Conservation (phyloP, 2,888 invertebrate genomes). For the Thysanoteuthis rhombus region DNA sequence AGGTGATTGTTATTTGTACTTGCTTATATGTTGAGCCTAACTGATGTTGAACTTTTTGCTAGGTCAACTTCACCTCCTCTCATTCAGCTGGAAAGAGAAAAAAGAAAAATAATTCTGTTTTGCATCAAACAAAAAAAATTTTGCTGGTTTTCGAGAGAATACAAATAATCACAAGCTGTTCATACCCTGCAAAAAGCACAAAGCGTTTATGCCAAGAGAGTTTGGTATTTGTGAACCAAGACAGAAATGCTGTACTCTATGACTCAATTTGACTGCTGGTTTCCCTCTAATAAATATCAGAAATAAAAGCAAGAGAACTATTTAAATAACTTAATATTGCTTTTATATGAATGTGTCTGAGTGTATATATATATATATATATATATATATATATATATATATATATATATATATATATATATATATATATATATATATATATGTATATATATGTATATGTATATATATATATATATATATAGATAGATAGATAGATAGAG, state of each 20-base stretch:
- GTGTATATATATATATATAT: background rate
- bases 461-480: background rate
- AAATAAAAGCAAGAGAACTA: background rate
- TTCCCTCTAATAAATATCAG: background rate
- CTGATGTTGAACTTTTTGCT: background rate
- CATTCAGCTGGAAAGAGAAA: background rate
- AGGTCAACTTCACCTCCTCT: background rate
- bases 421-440: too few species aligned
- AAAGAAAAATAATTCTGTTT: background rate
- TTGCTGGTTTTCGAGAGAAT: background rate
- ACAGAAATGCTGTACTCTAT: background rate
- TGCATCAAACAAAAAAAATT: background rate
- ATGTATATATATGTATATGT: background rate
- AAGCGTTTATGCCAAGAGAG: background rate
- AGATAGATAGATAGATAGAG: too few species aligned
- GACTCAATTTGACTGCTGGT: background rate
- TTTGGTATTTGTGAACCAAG: background rate
- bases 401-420: too few species aligned
- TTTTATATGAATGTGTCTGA: background rate
- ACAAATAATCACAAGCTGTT: background rate
- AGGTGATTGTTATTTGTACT: background rate
- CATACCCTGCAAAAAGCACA: background rate
- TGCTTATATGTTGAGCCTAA: background rate
- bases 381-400: background rate
- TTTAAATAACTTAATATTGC: background rate